Conservation (phyloP, 2,113 vertebrate genomes). For the Erythrocebus patas region DNA sequence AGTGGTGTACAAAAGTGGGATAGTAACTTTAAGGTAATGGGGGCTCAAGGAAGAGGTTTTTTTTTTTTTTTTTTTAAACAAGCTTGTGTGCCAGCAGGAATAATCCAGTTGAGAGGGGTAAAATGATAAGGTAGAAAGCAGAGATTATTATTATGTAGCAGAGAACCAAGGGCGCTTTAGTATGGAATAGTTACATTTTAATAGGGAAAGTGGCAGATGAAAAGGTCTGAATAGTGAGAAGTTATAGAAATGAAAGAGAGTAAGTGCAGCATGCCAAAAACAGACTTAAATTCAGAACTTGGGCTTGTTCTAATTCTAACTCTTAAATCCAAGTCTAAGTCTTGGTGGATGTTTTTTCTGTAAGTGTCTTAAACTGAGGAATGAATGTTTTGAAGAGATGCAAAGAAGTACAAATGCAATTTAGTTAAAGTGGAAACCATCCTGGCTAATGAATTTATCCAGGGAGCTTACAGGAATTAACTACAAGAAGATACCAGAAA, state of each 20-base stretch:
- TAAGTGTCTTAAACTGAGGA: background rate
- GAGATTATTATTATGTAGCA: background rate
- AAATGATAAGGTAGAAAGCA: background rate
- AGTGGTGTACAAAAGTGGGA: background rate
- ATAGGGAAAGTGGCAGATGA: background rate
- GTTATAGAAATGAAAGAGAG: background rate
- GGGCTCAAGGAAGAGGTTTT: background rate
- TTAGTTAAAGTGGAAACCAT: slow-evolving; percentile 10
- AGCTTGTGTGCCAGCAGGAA: background rate
- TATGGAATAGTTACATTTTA: background rate
- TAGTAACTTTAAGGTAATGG: background rate
- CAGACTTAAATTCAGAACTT: background rate
- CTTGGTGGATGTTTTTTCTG: background rate
- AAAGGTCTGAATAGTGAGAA: background rate
- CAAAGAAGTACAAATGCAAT: slow-evolving; percentile 9
- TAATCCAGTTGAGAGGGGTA: background rate
- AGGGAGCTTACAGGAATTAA: background rate
- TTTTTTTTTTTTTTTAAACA: background rate
- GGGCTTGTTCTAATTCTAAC: background rate
- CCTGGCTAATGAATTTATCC: slow-evolving; percentile 3
- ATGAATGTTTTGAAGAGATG: background rate
- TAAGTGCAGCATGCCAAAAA: background rate
- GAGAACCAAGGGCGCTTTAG: background rate
- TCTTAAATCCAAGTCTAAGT: background rate
- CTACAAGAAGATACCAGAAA: slow-evolving; percentile 19